These are phyloP conservation scores for Casuarius casuarius DNA, from an alignment of 2,113 vertebrate species.

Conservation along the genomic window DNA sequence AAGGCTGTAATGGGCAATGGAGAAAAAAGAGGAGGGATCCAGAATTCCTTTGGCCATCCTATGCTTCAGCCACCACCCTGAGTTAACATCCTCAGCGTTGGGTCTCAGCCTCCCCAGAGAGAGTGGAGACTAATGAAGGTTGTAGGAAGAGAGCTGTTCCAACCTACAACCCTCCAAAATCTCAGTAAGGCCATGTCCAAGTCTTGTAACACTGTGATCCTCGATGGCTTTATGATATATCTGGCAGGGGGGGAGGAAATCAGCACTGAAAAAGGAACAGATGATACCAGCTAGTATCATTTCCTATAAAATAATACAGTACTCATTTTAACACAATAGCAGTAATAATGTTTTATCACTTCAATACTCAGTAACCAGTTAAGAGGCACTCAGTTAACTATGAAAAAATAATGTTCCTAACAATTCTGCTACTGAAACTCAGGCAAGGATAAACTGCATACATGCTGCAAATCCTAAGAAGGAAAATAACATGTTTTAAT, in stretches of 20 bases:
- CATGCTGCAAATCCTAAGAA: background rate
- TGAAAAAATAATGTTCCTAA: background rate
- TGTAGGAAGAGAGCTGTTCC: background rate
- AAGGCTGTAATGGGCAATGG: background rate
- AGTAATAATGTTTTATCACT: background rate
- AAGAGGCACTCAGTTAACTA: background rate
- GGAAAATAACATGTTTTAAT: background rate
- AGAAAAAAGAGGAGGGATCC: background rate
- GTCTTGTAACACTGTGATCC: background rate
- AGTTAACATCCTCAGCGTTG: background rate
- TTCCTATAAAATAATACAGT: background rate
- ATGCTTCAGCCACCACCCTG: background rate
- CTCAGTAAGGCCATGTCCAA: background rate
- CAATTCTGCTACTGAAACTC: background rate
- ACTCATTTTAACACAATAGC: background rate
- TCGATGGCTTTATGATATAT: background rate
- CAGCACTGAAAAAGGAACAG: background rate
- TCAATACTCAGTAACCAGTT: background rate
- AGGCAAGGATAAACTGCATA: background rate
- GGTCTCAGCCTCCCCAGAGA: background rate
- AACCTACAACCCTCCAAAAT: background rate
- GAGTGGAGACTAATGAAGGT: background rate
- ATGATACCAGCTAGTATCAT: background rate
- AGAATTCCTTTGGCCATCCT: background rate
- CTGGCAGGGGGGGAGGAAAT: background rate